Conservation (phyloP, 2,797 vertebrate species). For the Semotilus atromaculatus region DNA sequence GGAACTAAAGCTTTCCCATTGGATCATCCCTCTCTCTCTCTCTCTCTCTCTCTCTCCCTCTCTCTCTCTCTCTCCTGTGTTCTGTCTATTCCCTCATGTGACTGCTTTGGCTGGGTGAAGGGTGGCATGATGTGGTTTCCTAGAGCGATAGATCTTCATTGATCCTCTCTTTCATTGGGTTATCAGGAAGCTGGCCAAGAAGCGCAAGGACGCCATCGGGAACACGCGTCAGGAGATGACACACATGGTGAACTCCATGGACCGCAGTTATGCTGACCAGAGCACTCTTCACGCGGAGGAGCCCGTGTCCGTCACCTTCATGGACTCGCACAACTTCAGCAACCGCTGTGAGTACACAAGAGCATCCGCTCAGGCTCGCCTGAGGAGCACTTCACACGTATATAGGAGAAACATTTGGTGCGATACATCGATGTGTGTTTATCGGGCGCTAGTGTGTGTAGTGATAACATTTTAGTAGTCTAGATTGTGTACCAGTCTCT, state of each 20-base stretch:
- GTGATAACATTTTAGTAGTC: neutral
- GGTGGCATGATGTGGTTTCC: neutral
- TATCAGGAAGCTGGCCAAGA: slow-evolving; percentile 97
- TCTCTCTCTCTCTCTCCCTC: no score
- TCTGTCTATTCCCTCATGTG: slow-evolving; percentile 1
- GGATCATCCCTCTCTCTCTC: slow-evolving; percentile 13
- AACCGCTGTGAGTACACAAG: slow-evolving; percentile 91
- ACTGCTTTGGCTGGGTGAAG: neutral
- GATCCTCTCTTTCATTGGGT: slow-evolving; percentile 53
- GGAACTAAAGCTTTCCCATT: slow-evolving; percentile 32
- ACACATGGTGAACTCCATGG: slow-evolving; percentile 99
- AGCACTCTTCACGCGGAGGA: slow-evolving; percentile 96
- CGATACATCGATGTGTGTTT: neutral
- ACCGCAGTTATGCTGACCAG: slow-evolving; percentile 96
- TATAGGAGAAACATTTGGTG: neutral
- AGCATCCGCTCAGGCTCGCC: neutral
- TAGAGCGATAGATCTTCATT: slow-evolving; percentile 21
- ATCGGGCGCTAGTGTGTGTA: neutral
- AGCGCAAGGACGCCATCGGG: slow-evolving; percentile 95
- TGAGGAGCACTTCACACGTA: neutral
- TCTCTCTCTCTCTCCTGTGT: slow-evolving; percentile 14
- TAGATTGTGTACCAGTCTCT: neutral
- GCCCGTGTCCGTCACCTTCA: slow-evolving; percentile 94
- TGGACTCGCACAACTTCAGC: slow-evolving; percentile 98
- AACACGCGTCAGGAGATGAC: slow-evolving; percentile 98